Conservation (phyloP, 1,140 invertebrate genomes). For the Caenorhabditis brenneri region DNA sequence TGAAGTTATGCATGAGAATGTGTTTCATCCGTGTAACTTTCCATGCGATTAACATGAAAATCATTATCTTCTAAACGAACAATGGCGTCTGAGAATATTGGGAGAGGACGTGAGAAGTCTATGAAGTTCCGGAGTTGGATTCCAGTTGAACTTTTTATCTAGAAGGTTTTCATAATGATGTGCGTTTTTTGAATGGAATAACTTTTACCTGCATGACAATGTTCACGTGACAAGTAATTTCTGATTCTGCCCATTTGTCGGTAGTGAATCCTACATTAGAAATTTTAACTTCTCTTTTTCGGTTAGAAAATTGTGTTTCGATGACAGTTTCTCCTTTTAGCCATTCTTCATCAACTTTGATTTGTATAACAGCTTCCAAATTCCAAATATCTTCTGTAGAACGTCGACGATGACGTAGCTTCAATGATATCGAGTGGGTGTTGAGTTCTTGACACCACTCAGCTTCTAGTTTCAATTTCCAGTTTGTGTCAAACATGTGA, state of each 20-base stretch:
- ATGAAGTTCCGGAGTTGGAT: neutral
- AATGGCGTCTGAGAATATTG: neutral
- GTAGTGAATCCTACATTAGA: neutral
- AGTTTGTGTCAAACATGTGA: slow-evolving; percentile 7
- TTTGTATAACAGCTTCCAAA: neutral
- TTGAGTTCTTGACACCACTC: neutral
- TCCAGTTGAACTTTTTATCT: neutral
- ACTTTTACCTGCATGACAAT: neutral
- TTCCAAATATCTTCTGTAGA: neutral
- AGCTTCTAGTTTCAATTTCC: neutral
- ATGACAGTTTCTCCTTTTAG: neutral
- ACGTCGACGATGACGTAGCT: neutral
- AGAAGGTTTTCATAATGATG: neutral
- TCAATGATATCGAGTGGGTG: neutral
- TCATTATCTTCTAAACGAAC: neutral
- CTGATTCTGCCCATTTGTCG: neutral
- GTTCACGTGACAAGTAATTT: neutral
- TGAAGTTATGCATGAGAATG: neutral
- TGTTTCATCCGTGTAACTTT: neutral
- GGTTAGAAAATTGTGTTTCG: neutral
- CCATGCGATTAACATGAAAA: neutral
- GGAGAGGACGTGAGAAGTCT: neutral
- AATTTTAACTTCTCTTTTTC: neutral
- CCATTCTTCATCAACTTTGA: neutral
- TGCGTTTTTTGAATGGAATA: neutral